Evolutionary conservation across 2,888 invertebrate genomes (phyloP), one percentile per base, ranked within the genome.

Genomic region (Drosophila dives): DNA sequence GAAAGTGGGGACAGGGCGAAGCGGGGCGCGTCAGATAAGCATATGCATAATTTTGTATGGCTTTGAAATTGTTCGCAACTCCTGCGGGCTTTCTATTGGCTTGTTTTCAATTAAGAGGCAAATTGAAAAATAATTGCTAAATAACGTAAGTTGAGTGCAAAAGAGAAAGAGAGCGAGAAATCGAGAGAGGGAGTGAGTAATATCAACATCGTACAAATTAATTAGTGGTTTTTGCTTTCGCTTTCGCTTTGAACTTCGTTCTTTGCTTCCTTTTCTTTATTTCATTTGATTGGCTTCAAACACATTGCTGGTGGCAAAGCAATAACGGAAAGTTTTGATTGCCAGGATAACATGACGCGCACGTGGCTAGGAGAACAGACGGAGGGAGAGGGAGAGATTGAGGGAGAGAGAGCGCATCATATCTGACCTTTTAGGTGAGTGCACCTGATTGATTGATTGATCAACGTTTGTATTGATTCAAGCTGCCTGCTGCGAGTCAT

Each of bases 61-160:
- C 49, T 26, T 45, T 45, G 26, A 34, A 58, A 34, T 33, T 12
- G 51, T 29, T 29, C 33, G 51, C 42, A 20, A n/a, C 8, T 34
- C 54, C 72, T 51, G 42, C 33, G 40, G 74, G 4, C 23, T 26
- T 23, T 45, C 32, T 51, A 54, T 49, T 51, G 58, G 40, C 42
- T 54, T 34, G 45, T 74, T 64, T 69, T 74, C 71, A 67, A 62
- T 67, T 70, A 66, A 63, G 51, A 81, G 81, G 62, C 61, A 81
- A 89, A 85, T 89, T 87, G 89, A 66, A 87, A 87, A 89, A 80
- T 87, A 85, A 85, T 85, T 85, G 80, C 71, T 64, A 54, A 75
- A 75, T 77, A 75, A 86, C 78, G 54, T 11, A 62, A 23, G 36
- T 58, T 58, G 58, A 20, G 50, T 40, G 56, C 49, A 48, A 3